Base-by-base conservation (phyloP, 2,797 vertebrate genomes). In the Phylloscopus collybita region DNA sequence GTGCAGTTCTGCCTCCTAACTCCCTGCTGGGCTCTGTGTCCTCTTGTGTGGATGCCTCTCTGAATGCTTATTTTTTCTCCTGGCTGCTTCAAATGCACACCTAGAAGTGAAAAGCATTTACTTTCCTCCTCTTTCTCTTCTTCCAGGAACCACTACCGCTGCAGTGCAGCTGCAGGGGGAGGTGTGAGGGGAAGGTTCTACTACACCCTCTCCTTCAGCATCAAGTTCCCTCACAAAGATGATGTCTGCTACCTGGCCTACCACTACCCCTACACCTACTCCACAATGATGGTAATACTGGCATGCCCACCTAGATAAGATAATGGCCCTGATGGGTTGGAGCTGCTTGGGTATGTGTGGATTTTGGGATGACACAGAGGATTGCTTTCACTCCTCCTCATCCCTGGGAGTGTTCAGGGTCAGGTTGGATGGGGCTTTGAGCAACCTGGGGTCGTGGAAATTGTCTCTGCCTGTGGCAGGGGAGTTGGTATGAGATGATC, bases 161-260 rank as follows among this genome's bases (percentile, higher is more conserved):
- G 97, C 29, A 93, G 87, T 13, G 4, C 80, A 44, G 50, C 85
- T 16, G 20, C 90, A 23, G 21, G 29, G 13, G 94, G 70, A 30
- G 96, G 95, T 18, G 9, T 67, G 21, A 97, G 89, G 66, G 95
- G 88, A 71, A 97, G 90, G 54, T 97, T 95, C 26, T 99, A 98
- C 93, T 99, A 99, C 84, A 99, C 99, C 0, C 97, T 99, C 83
- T 98, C 98, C 78, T 99, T 99, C 70, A 98, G 96, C 4, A 53
- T 99, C 86, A 98, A 97, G 85, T 99, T 99, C 88, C 98, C 97
- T 47, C 98, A 99, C 50, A 88, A 70, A 9, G 99, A 98, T 23
- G 99, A 99, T 22, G 98, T 98, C 86, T 99, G 99, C 96, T 99
- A 99, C 95, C 80, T 99, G 97, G 99, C 99, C 51, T 99, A 99